Percentiles rank a stretch among this genome's conserved stretches.
Evolutionary conservation across 1,140 invertebrate genomes (phyloP).

Genomic region (Sarcophaga bullata): DNA sequence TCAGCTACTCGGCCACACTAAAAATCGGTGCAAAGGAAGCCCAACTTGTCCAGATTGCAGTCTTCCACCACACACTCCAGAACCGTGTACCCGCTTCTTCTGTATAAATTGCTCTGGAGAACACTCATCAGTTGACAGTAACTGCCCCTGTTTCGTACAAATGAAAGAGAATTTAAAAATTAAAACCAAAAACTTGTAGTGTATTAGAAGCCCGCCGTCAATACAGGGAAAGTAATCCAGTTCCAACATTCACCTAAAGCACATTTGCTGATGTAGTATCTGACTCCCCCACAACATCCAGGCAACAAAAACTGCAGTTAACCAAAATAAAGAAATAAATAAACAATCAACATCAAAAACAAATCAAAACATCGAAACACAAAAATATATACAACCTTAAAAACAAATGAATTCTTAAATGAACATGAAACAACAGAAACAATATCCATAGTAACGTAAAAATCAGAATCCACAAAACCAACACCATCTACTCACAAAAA

Average conservation of each 20-base stretch:
- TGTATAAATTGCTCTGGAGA: too few relatives aligned
- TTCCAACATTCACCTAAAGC: not conserved
- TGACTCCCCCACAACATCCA: not conserved
- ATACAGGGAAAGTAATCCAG: constrained; percentile 6
- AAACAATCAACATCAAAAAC: not conserved
- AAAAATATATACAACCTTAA: too few relatives aligned
- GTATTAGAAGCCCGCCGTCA: constrained; percentile 6
- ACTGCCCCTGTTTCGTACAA: constrained; percentile 31
- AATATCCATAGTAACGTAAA: too few relatives aligned
- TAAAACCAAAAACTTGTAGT: constrained; percentile 19
- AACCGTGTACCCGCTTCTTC: not conserved
- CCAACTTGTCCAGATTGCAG: constrained; percentile 28
- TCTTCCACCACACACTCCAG: constrained; percentile 29
- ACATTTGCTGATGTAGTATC: too few relatives aligned
- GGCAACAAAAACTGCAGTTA: not conserved
- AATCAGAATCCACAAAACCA: constrained; percentile 16
- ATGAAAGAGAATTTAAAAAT: constrained; percentile 26
- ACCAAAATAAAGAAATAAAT: not conserved
- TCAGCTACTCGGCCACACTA: not conserved
- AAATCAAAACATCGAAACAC: too few relatives aligned
- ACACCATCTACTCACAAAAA: constrained; percentile 11
- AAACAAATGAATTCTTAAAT: too few relatives aligned
- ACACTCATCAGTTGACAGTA: not conserved
- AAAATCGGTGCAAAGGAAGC: not conserved
- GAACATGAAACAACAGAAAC: too few relatives aligned